A percentile compares a stretch with the other conserved stretches of the same genome.
phyloP scores from a whole-genome alignment of 2,888 invertebrate species.

The Pristionchus arcanus region DNA sequence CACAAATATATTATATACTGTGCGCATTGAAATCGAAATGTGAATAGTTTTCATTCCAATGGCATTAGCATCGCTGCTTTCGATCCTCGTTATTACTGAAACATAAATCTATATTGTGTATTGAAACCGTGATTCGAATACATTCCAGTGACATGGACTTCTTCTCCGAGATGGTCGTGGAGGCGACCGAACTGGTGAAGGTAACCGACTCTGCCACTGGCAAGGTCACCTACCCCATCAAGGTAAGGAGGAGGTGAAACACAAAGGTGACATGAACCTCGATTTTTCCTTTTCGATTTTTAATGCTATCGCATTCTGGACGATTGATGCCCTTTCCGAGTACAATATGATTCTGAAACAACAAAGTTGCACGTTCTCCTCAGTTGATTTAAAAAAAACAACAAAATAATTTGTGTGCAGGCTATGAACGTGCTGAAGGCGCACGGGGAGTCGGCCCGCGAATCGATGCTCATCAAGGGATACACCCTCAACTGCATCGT shows the following conservation, averaged over 20 bases:
- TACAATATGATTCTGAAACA: too few relatives aligned
- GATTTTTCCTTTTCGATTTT: too few relatives aligned
- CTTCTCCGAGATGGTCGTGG: constrained; percentile 95
- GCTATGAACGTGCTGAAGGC: constrained; percentile 98
- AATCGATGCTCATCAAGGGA: constrained; percentile 91
- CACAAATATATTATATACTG: too few relatives aligned
- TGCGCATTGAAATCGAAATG: too few relatives aligned
- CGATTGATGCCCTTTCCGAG: too few relatives aligned
- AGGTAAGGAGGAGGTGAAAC: constrained; percentile 71
- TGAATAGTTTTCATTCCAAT: neutral
- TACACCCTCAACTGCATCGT: constrained; percentile 98
- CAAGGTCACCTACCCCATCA: constrained; percentile 63
- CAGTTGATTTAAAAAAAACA: neutral
- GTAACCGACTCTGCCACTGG: constrained; percentile 60
- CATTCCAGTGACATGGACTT: constrained; percentile 90
- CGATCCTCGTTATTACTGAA: neutral
- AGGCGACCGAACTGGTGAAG: constrained; percentile 91
- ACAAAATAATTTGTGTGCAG: constrained; percentile 84
- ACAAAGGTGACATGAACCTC: too few relatives aligned
- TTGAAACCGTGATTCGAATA: too few relatives aligned
- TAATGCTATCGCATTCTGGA: too few relatives aligned
- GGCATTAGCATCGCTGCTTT: too few relatives aligned
- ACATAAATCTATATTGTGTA: neutral
- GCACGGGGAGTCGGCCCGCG: constrained; percentile 94
- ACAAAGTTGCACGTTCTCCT: too few relatives aligned